Conservation (phyloP, 2,888 invertebrate genomes). For the Arctia plantaginis region DNA sequence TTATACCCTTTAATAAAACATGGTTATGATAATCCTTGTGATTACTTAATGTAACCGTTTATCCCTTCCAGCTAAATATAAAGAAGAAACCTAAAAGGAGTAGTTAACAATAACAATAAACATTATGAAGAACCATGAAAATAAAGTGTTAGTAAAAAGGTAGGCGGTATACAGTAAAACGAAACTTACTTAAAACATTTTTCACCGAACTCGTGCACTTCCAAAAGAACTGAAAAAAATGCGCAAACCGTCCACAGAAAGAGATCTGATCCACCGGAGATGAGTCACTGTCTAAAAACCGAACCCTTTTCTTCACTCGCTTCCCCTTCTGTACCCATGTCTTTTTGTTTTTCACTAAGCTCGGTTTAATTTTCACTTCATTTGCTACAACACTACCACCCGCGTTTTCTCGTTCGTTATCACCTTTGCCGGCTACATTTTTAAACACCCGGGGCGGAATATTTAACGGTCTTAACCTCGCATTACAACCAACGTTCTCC, state of each 20-base stretch:
- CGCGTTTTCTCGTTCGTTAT: slow-evolving; percentile 43
- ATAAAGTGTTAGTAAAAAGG: slow-evolving; percentile 41
- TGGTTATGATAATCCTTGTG: background rate
- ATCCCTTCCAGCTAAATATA: background rate
- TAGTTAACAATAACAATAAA: slow-evolving; percentile 25
- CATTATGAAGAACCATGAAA: slow-evolving; percentile 25
- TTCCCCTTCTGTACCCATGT: slow-evolving; percentile 59
- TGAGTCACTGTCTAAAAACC: slow-evolving; percentile 70
- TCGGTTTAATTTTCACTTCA: slow-evolving; percentile 74
- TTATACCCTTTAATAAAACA: background rate
- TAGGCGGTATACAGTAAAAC: slow-evolving; percentile 40
- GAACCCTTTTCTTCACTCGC: slow-evolving; percentile 73
- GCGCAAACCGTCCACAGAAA: slow-evolving; percentile 68
- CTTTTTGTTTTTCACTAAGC: slow-evolving; percentile 69
- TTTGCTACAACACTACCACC: slow-evolving; percentile 58
- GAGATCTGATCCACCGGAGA: slow-evolving; percentile 55
- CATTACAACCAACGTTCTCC: slow-evolving; percentile 47
- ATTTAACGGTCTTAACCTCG: slow-evolving; percentile 57
- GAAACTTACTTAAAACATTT: slow-evolving; percentile 71
- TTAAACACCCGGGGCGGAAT: slow-evolving; percentile 60
- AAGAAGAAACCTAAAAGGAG: slow-evolving; percentile 17
- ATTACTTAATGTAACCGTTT: background rate
- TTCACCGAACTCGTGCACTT: slow-evolving; percentile 66
- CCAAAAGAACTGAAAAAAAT: slow-evolving; percentile 73
- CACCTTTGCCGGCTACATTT: slow-evolving; percentile 63